These are phyloP conservation scores for Calidris pugnax DNA, from an alignment of 2,113 vertebrate species.

Conservation along the genomic window DNA sequence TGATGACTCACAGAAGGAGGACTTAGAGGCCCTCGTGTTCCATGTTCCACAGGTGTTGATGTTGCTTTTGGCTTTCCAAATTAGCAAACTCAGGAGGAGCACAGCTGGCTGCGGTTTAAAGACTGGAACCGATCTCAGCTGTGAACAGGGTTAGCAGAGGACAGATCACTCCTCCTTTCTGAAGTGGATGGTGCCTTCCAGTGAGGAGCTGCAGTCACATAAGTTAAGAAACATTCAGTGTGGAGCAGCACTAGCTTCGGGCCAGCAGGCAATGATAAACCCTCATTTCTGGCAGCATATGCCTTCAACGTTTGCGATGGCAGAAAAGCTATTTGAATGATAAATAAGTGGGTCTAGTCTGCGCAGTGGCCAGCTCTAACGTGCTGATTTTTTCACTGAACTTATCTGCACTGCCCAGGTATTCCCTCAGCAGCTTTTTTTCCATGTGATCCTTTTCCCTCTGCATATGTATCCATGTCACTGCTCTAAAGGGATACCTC, in stretches of 20 bases:
- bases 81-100: background rate
- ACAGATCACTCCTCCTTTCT: background rate
- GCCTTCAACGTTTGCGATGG: background rate
- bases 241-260: background rate
- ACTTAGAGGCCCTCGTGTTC: background rate
- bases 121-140: background rate
- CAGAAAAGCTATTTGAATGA: background rate
- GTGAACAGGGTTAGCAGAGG: background rate
- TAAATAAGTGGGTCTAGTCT: background rate
- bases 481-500: background rate
- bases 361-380: background rate
- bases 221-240: background rate
- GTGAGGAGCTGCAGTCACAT: background rate
- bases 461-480: accelerated
- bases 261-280: background rate
- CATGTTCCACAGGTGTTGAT: accelerated
- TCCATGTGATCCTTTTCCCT: background rate
- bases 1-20: background rate
- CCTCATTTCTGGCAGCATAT: background rate
- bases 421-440: background rate
- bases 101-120: background rate
- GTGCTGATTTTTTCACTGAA: background rate
- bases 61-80: background rate
- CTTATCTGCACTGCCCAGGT: background rate
- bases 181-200: background rate